A percentile compares a stretch with the other conserved stretches of the same genome.
Evolutionary conservation across 37 sponge, comb jelly and placozoan genomes (phyloP).

Genomic region (Dysidea cf. avara): DNA sequence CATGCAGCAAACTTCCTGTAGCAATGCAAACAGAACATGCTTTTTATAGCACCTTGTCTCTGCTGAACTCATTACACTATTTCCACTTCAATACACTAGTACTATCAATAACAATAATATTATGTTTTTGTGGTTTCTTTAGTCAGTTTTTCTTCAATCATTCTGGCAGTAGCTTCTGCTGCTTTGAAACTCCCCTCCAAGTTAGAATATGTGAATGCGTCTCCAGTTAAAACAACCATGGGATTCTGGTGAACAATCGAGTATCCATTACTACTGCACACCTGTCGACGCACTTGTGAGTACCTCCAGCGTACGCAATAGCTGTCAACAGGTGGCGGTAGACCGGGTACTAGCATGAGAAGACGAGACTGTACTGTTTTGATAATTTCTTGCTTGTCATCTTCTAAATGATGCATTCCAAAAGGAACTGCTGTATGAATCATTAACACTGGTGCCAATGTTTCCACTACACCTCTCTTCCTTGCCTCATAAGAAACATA

Average conservation of each 20-base stretch:
- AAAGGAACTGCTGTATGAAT: slow-evolving; percentile 60
- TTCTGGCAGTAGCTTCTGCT: slow-evolving; percentile 19
- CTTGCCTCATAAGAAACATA: slow-evolving; percentile 37
- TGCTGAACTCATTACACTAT: too few relatives aligned
- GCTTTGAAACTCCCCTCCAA: slow-evolving; percentile 53
- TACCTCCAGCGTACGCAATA: slow-evolving; percentile 57
- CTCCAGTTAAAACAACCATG: slow-evolving; percentile 59
- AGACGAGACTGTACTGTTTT: slow-evolving; percentile 1
- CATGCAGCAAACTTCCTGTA: too few relatives aligned
- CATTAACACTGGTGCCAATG: background rate
- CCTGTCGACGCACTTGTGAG: slow-evolving; percentile 33
- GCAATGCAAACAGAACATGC: too few relatives aligned
- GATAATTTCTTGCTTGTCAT: slow-evolving; percentile 19
- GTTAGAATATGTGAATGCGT: slow-evolving; percentile 47
- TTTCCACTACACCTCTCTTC: background rate
- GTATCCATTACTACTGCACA: slow-evolving; percentile 33
- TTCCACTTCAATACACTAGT: too few relatives aligned
- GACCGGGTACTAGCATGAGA: slow-evolving; percentile 26
- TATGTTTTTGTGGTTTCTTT: too few relatives aligned
- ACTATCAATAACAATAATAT: too few relatives aligned
- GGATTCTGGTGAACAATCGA: slow-evolving; percentile 33
- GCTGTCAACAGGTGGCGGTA: slow-evolving; percentile 29
- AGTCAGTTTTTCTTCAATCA: too few relatives aligned
- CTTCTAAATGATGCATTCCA: slow-evolving; percentile 41
- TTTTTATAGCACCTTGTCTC: too few relatives aligned